Evolutionary conservation across 1,140 invertebrate species (phyloP), one percentile per base, ranked within the genome.

Genomic region (Rhopalosiphum maidis): DNA sequence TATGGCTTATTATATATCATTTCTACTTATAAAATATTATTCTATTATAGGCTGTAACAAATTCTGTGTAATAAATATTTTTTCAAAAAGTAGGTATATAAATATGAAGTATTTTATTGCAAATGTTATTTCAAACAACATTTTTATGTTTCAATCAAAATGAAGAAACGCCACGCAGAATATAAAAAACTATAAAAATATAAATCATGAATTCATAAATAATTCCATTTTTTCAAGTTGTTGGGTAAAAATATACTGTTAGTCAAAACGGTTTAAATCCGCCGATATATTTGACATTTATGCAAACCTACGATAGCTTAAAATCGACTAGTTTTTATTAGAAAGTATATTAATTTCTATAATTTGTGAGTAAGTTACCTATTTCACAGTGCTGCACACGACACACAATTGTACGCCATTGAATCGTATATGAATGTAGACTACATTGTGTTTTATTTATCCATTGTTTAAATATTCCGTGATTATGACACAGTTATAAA

Each of bases 71-170:
- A n/a, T 77, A 77, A 77, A n/a, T 60, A 60, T n/a, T 18, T 77
- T 77, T 77, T n/a, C 30, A 77, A 77, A 60, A 30, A 18, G 30
- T 77, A 77, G 15, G n/a, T 6, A 77, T n/a, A 21, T n/a, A 18
- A n/a, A 77, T 77, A n/a, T 77, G 15, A 77, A 77, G 30, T n/a
- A 77, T 77, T n/a, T n/a, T n/a, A 15, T n/a, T 77, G 60, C 60
- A 77, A 77, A 77, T 77, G 6, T 77, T 77, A 77, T 77, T 77
- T n/a, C 5, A n/a, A n/a, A 18, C 60, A n/a, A 77, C 15, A 77
- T n/a, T 77, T 77, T 77, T 77, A 77, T 77, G 60, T n/a, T 77
- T 77, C 60, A 77, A 77, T 77, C 60, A 77, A 77, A 77, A 77
- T 77, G 30, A 77, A 77, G 30, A 77, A n/a, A 77, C 60, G n/a